Base-by-base conservation (phyloP, 2,888 invertebrate genomes). In the Nematopogon swammerdamellus region DNA sequence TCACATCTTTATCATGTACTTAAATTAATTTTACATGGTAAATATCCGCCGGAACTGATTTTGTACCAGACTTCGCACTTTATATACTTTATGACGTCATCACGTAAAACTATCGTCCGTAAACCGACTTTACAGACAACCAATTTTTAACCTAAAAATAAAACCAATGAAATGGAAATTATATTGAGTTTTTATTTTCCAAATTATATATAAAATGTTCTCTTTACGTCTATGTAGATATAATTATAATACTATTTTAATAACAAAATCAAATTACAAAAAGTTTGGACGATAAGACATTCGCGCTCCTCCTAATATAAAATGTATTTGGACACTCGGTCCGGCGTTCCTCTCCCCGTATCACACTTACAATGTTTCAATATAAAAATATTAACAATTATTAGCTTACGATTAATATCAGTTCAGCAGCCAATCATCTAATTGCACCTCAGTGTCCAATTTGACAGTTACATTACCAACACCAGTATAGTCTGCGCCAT, bases 201-300 rank as follows among this genome's bases (percentile, higher is more conserved):
- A 61, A 65, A 72, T 64, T 70, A 71, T 75, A 74, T 74, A 74
- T 64, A 70, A 68, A 70, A 71, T 70, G 65, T 73, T 66, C 70
- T 59, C 59, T 14, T 36, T 36, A 36, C 3, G 36, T 3, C 36
- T 36, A 36, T 36, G 8, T 36, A 36, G 36, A 36, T 36, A 36
- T 36, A 36, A 14, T 36, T 36, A 36, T 36, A 36, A 36, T 36
- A 36, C 36, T 36, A 36, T 36, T 14, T 8, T 36, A 14, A 14
- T 36, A 36, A 36, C 36, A 36, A 36, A 36, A 36, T 25, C 5
- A 25, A 36, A 14, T 36, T 36, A 36, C 36, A 36, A 36, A 36
- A 36, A 14, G 36, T 36, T 14, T 36, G 36, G 36, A 36, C 36
- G 36, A 36, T 36, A 36, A 6, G 36, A 36, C n/a, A 36, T 36